phyloP scores from a whole-genome alignment of 2,797 vertebrate genomes.

The Pterois miles region DNA sequence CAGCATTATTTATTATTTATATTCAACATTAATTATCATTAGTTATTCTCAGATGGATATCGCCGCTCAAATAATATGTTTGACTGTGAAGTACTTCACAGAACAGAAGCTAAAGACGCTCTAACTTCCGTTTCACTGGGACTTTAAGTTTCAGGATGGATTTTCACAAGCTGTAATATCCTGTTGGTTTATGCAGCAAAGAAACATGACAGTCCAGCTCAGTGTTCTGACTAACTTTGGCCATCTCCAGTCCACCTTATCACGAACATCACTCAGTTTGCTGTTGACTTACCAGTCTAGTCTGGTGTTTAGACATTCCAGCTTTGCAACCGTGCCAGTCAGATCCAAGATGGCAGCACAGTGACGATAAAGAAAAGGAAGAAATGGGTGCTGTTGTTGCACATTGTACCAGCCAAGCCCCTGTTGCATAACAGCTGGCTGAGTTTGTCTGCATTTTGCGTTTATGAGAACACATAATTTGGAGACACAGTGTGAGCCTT shows the following conservation, averaged over 20 bases:
- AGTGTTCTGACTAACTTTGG: conserved; percentile 3
- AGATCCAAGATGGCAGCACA: not conserved
- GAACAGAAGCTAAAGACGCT: not conserved
- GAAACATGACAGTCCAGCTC: not conserved
- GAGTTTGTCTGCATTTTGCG: conserved; percentile 25
- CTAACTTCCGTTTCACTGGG: not conserved
- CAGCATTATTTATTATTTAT: too few relatives aligned
- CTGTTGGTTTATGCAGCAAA: not conserved
- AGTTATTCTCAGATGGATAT: too few relatives aligned
- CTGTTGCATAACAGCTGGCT: conserved; percentile 44
- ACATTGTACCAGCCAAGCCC: not conserved
- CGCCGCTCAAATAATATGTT: too few relatives aligned
- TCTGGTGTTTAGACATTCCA: conserved; percentile 5
- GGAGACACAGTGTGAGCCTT: not conserved
- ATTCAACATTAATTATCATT: too few relatives aligned
- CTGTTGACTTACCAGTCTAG: not conserved
- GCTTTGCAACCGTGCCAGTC: conserved; percentile 2
- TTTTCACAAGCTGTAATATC: not conserved
- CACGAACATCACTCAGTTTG: not conserved
- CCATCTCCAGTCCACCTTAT: not conserved
- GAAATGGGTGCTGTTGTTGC: not conserved
- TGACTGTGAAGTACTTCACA: too few relatives aligned
- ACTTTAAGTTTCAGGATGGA: not conserved
- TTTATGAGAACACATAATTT: conserved; percentile 45
- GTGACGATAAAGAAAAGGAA: not conserved